A percentile compares a stretch with the other conserved stretches of the same genome.
These are phyloP conservation scores for Ptilonorhynchus violaceus DNA, from an alignment of 2,113 vertebrate genomes.

Conservation along the genomic window DNA sequence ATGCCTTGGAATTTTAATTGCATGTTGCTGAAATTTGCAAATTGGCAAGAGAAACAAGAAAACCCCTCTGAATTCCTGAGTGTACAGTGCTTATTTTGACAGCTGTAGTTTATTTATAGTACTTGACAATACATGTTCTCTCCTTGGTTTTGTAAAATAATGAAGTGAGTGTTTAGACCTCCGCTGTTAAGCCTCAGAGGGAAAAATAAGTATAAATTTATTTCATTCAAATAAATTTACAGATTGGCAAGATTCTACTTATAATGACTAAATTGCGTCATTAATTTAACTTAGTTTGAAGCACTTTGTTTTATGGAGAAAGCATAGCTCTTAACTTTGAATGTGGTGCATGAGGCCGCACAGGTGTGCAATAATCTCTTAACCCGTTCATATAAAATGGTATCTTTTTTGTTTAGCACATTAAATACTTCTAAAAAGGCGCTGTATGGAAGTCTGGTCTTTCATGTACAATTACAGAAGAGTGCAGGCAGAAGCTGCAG, in stretches of 20 bases:
- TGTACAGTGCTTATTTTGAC: constrained; percentile 5
- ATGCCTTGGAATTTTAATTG: neutral
- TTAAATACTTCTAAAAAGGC: neutral
- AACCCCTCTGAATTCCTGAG: neutral
- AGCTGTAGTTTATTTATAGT: constrained; percentile 38
- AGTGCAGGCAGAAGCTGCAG: neutral
- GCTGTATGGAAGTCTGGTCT: neutral
- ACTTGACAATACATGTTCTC: constrained; percentile 21
- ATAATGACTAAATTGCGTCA: constrained; percentile 11
- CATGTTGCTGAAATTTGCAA: neutral
- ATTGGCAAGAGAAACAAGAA: neutral
- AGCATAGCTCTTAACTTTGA: neutral
- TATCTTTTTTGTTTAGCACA: neutral
- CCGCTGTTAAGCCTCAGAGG: constrained; percentile 8
- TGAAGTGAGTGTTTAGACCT: neutral
- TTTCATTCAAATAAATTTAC: neutral
- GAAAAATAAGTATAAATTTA: constrained; percentile 14
- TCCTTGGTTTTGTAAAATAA: neutral
- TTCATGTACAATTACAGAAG: neutral
- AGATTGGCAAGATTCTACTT: constrained; percentile 25
- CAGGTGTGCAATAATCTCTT: neutral
- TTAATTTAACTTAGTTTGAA: constrained; percentile 20
- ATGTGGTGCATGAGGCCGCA: neutral
- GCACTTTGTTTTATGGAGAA: neutral
- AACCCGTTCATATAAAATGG: neutral